Percentiles rank a stretch among this genome's conserved stretches.
Evolutionary conservation across 2,888 invertebrate species (phyloP).

Genomic region (Orchesellides sinensis): DNA sequence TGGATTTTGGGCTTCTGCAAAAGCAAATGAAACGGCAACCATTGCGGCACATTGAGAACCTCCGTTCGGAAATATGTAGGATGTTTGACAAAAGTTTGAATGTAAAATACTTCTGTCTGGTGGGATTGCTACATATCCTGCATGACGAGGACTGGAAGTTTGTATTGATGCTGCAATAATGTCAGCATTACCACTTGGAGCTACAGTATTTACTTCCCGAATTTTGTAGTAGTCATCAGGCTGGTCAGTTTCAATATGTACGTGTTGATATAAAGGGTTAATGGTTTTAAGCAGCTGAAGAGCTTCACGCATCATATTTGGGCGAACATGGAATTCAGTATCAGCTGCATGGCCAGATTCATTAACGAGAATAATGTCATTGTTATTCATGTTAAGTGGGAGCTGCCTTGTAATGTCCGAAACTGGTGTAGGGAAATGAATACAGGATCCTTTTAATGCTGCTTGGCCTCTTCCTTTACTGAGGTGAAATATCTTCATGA

Average conservation of each 20-base stretch:
- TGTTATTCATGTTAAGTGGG: not conserved
- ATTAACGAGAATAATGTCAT: not conserved
- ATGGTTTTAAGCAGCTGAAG: not conserved
- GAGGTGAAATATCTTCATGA: constrained; percentile 40
- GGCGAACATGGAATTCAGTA: not conserved
- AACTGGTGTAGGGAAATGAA: constrained; percentile 37
- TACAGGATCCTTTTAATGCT: constrained; percentile 17
- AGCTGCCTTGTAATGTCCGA: constrained; percentile 9
- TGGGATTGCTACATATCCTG: not conserved
- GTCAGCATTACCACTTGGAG: not conserved
- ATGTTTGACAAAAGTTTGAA: constrained; percentile 14
- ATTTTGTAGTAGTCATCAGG: not conserved
- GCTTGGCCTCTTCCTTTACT: constrained; percentile 29
- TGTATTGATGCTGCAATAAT: no score
- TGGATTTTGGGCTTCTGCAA: no score
- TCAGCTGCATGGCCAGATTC: not conserved
- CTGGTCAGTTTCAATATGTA: not conserved
- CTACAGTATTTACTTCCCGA: not conserved
- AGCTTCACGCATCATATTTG: not conserved
- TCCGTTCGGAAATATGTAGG: not conserved
- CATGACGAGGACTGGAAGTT: constrained; percentile 15
- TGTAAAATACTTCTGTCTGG: constrained; percentile 15
- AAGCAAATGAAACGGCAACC: constrained; percentile 13
- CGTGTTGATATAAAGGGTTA: not conserved
- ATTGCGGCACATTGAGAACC: constrained; percentile 54